Conservation (phyloP, 2,797 vertebrate genomes). For the Erpetoichthys calabaricus region DNA sequence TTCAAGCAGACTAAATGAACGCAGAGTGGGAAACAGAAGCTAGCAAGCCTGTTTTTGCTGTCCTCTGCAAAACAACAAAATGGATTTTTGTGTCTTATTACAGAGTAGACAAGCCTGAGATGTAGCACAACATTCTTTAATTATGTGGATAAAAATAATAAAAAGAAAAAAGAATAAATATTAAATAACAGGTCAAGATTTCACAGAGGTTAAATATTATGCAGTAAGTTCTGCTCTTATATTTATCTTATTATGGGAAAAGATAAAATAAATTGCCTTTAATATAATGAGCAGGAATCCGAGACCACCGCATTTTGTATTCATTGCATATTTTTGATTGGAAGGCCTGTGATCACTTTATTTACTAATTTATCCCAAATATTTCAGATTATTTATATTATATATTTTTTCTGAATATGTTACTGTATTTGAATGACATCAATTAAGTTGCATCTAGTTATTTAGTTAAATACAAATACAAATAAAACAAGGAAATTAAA, state of each 20-base stretch:
- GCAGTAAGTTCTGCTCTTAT: conserved; percentile 6
- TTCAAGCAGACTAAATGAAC: conserved; percentile 34
- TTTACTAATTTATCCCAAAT: no score
- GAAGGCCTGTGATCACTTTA: no score
- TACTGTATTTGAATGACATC: no score
- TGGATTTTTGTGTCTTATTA: conserved; percentile 20
- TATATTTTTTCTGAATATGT: no score
- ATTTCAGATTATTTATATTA: no score
- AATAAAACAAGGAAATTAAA: no score
- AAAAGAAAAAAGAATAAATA: not conserved
- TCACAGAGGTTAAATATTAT: conserved; percentile 2
- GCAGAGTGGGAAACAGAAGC: conserved; percentile 11
- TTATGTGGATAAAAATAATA: conserved; percentile 10
- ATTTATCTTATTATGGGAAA: conserved; percentile 5
- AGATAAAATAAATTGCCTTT: conserved; percentile 8
- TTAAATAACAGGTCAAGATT: not conserved
- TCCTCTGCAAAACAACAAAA: conserved; percentile 39
- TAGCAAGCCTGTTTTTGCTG: conserved; percentile 9
- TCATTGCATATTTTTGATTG: no score
- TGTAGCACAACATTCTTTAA: conserved; percentile 11
- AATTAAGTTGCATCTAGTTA: no score
- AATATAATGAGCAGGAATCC: not conserved
- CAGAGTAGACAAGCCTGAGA: conserved; percentile 8
- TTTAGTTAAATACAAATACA: no score
- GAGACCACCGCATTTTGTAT: no score